Percentiles rank a stretch among this genome's conserved stretches.
Conservation (phyloP, 2,888 invertebrate genomes). For the Zootermopsis nevadensis region DNA sequence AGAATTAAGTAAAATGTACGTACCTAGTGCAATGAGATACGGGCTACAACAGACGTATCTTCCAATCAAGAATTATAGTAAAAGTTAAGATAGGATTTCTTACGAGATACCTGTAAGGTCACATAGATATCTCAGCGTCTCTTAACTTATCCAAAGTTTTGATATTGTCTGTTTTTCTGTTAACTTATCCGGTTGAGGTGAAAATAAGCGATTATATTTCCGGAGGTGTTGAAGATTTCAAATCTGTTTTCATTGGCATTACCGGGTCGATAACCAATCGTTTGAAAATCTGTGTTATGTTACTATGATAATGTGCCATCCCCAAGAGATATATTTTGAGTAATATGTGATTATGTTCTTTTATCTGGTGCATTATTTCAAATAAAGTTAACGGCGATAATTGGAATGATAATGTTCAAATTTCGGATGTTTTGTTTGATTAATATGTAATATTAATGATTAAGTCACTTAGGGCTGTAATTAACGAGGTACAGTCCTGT, state of each 20-base stretch:
- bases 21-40: too few species aligned
- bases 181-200: constrained; percentile 7
- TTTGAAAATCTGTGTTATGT: not conserved
- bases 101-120: constrained; percentile 4
- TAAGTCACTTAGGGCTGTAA: not conserved
- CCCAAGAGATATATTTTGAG: constrained; percentile 21
- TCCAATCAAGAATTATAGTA: not conserved
- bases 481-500: not conserved
- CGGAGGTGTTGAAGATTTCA: not conserved
- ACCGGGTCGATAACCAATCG: constrained; percentile 41
- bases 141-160: constrained; percentile 16
- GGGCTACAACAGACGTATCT: not conserved
- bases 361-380: constrained; percentile 1
- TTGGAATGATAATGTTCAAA: not conserved
- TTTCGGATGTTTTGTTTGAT: not conserved
- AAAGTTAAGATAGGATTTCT: too few species aligned
- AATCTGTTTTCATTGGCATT: not conserved
- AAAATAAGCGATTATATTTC: constrained; percentile 7
- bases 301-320: not conserved
- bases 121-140: constrained; percentile 11
- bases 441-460: not conserved
- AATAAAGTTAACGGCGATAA: not conserved
- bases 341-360: constrained; percentile 19
- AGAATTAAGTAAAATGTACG: too few species aligned
- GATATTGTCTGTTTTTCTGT: constrained; percentile 8